Conservation (phyloP, 2,888 invertebrate species). For the Phortica okadai region DNA sequence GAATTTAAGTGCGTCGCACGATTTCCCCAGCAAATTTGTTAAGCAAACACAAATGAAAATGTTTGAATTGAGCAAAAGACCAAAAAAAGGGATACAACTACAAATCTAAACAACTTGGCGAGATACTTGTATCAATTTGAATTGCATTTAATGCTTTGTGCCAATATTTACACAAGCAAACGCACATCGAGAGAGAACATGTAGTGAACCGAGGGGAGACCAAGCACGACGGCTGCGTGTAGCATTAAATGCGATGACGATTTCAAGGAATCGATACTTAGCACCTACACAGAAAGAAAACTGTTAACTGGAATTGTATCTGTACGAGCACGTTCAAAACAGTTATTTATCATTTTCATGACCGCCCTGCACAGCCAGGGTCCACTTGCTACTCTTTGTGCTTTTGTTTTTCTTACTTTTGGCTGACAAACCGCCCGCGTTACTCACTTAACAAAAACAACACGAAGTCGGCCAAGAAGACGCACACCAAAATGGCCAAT, state of each 20-base stretch:
- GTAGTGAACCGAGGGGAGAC: too few species aligned
- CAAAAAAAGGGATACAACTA: not conserved
- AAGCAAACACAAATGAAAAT: constrained; percentile 23
- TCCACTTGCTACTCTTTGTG: constrained; percentile 44
- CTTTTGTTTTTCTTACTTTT: not conserved
- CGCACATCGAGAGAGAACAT: not conserved
- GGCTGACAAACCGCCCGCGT: not conserved
- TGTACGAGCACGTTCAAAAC: constrained; percentile 36
- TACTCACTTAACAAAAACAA: too few species aligned
- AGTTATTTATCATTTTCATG: constrained; percentile 20
- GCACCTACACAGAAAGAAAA: constrained; percentile 2
- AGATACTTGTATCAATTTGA: constrained; percentile 43
- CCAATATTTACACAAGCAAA: constrained; percentile 57
- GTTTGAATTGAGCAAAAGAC: not conserved
- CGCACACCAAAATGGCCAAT: constrained; percentile 37
- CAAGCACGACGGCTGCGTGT: not conserved
- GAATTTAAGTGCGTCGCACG: not conserved
- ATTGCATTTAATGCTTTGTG: constrained; percentile 55
- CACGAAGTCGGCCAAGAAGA: not conserved
- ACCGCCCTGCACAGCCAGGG: constrained; percentile 3
- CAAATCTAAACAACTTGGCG: constrained; percentile 11
- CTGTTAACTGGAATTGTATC: constrained; percentile 4
- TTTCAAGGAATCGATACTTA: constrained; percentile 13
- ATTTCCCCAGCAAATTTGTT: constrained; percentile 20
- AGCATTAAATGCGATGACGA: not conserved